Evolutionary conservation across 2,888 invertebrate species (phyloP).

Genomic region (Leptinotarsa tumamoca): DNA sequence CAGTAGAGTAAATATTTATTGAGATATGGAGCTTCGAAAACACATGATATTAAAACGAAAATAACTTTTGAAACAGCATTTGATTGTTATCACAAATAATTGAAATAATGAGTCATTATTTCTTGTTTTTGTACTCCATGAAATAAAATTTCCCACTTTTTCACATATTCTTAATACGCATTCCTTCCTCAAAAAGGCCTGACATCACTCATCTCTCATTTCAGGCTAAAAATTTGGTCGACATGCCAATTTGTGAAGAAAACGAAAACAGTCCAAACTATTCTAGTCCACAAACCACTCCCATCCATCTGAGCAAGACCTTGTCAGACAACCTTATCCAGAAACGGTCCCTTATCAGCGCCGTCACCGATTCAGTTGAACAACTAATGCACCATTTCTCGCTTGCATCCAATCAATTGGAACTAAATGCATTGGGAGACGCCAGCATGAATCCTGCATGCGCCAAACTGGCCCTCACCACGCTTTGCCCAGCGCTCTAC

Average conservation of each 20-base stretch:
- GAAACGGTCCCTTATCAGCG: constrained; percentile 78
- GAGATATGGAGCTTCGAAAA: too few relatives aligned
- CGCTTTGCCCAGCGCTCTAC: constrained; percentile 86
- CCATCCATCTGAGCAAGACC: constrained; percentile 53
- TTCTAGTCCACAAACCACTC: constrained; percentile 68
- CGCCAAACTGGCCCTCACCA: constrained; percentile 79
- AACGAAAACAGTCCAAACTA: constrained; percentile 73
- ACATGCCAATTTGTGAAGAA: constrained; percentile 76
- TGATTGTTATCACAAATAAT: too few relatives aligned
- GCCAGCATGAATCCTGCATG: constrained; percentile 74
- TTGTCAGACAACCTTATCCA: constrained; percentile 69
- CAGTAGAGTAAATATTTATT: too few relatives aligned
- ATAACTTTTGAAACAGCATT: too few relatives aligned
- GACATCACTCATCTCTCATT: constrained; percentile 32
- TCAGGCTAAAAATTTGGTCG: constrained; percentile 71
- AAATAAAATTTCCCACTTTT: not conserved
- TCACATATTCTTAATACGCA: too few relatives aligned
- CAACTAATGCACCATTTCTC: constrained; percentile 80
- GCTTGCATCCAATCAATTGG: constrained; percentile 74
- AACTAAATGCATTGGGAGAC: constrained; percentile 72
- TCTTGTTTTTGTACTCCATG: too few relatives aligned
- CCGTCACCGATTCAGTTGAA: constrained; percentile 81
- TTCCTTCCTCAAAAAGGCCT: not conserved
- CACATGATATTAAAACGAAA: too few relatives aligned
- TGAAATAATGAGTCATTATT: too few relatives aligned